These are phyloP conservation scores for Autographa pulchrina DNA, from an alignment of 2,888 invertebrate species.

Conservation along the genomic window DNA sequence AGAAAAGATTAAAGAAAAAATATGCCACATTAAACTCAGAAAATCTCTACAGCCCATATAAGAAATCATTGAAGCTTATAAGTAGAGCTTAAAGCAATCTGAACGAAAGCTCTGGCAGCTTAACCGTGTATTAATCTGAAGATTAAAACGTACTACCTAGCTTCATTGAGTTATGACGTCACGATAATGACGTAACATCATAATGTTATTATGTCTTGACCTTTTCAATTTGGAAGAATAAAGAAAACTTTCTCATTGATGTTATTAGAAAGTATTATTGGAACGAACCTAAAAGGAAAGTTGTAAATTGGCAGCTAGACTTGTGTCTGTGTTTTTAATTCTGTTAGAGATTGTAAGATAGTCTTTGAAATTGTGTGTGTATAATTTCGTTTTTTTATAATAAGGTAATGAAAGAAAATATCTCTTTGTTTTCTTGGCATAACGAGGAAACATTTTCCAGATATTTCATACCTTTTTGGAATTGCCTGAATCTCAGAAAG, in stretches of 20 bases:
- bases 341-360: constrained; percentile 26
- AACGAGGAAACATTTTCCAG: too few relatives aligned
- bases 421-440: too few relatives aligned
- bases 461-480: too few relatives aligned
- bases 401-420: too few relatives aligned
- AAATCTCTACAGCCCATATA: neutral
- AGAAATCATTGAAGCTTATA: constrained; percentile 2
- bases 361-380: neutral
- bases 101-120: neutral
- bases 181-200: neutral
- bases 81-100: neutral
- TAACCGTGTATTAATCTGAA: neutral
- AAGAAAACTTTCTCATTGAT: constrained; percentile 20
- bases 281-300: constrained; percentile 25
- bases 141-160: neutral
- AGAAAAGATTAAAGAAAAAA: neutral
- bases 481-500: too few relatives aligned
- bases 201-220: neutral
- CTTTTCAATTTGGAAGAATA: neutral
- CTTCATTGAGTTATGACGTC: neutral
- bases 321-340: constrained; percentile 22
- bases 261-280: constrained; percentile 26
- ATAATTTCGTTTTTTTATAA: too few relatives aligned
- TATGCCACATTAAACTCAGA: neutral
- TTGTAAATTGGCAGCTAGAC: constrained; percentile 39